Evolutionary conservation across 2,113 vertebrate species (phyloP).

Genomic region (Tyto alba): DNA sequence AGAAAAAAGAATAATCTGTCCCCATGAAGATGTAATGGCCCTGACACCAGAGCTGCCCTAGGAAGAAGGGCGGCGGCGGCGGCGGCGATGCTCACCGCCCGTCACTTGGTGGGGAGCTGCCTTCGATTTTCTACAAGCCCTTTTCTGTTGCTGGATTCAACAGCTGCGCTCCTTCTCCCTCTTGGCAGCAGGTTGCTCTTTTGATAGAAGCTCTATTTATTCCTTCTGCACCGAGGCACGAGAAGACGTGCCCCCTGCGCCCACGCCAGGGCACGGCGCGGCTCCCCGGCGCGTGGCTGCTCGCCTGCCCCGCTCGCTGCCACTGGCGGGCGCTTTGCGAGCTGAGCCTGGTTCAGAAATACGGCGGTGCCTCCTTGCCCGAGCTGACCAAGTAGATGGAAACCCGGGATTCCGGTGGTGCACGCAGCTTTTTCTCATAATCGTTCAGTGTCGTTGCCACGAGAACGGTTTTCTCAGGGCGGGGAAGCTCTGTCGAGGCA

Average conservation of each 20-base stretch:
- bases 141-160: background rate
- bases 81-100: background rate
- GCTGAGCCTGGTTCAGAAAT: background rate
- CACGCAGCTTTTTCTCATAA: background rate
- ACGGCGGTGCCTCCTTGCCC: accelerated
- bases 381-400: background rate
- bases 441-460: background rate
- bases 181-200: background rate
- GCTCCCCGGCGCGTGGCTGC: accelerated
- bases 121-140: background rate
- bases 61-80: background rate
- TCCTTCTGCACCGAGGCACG: background rate
- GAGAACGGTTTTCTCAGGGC: background rate
- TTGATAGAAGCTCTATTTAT: background rate
- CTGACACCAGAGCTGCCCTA: background rate
- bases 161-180: background rate
- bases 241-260: background rate
- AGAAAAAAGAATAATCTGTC: background rate
- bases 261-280: accelerated
- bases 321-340: background rate
- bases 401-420: background rate
- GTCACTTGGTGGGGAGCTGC: background rate
- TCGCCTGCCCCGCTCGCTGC: background rate
- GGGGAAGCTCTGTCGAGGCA: background rate
- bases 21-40: background rate